Percentiles rank a stretch among this genome's conserved stretches.
phyloP scores from a whole-genome alignment of 1,140 invertebrate genomes.

The Ptiloglossa arizonensis region DNA sequence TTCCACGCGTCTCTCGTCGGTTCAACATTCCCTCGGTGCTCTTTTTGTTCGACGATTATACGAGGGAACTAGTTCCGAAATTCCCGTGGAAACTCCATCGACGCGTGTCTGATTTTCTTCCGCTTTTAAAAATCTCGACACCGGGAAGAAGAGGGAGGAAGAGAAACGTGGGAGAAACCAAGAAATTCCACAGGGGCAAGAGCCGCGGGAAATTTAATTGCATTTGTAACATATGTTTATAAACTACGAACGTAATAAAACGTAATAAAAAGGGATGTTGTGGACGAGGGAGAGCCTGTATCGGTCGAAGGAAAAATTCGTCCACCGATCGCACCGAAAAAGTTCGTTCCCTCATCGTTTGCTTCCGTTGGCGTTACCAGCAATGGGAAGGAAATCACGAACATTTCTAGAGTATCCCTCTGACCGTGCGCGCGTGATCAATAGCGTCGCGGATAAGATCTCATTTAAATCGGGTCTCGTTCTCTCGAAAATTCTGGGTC shows the following conservation, averaged over 20 bases:
- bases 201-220: slow-evolving; percentile 16
- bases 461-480: slow-evolving; percentile 60
- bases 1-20: no score
- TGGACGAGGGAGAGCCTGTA: not conserved
- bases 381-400: slow-evolving; percentile 43
- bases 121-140: not conserved
- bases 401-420: slow-evolving; percentile 8
- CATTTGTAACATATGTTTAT: slow-evolving; percentile 9
- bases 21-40: not conserved
- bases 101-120: not conserved
- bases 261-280: no score
- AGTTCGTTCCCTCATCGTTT: slow-evolving; percentile 20
- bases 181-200: not conserved
- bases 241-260: slow-evolving; percentile 16
- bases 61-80: not conserved
- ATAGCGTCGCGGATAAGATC: slow-evolving; percentile 62
- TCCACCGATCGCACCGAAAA: not conserved
- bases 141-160: no score
- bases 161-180: not conserved
- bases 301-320: slow-evolving; percentile 2
- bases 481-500: slow-evolving; percentile 16
- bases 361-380: slow-evolving; percentile 6
- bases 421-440: slow-evolving; percentile 45
- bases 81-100: slow-evolving; percentile 2
- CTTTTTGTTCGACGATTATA: not conserved